A percentile compares a stretch with the other conserved stretches of the same genome.
Conservation (phyloP, 2,888 invertebrate genomes). For the Maniola hyperantus region DNA sequence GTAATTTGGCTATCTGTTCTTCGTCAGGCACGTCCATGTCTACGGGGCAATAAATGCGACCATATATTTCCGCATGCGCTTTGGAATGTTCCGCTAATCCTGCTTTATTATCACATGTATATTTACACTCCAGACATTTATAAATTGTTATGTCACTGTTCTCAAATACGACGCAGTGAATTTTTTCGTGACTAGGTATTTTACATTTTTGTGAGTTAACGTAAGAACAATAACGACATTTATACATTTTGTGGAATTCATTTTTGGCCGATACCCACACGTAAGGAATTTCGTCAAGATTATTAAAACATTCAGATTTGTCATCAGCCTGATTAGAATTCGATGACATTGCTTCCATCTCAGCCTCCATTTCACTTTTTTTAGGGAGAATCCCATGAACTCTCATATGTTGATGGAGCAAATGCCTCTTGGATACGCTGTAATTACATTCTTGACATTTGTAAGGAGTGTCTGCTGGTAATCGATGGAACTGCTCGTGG, state of each 20-base stretch:
- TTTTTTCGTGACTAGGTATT: conserved; percentile 92
- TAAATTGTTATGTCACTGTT: conserved; percentile 79
- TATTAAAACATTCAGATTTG: conserved; percentile 55
- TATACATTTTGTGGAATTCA: conserved; percentile 90
- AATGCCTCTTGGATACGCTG: conserved; percentile 90
- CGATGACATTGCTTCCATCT: conserved; percentile 60
- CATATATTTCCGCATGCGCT: conserved; percentile 87
- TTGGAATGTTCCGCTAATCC: conserved; percentile 88
- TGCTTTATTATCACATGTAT: conserved; percentile 88
- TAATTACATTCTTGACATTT: conserved; percentile 92
- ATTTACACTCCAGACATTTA: conserved; percentile 91
- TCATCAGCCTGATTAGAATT: conserved; percentile 49
- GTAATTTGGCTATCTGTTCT: conserved; percentile 82
- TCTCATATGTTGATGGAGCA: conserved; percentile 92
- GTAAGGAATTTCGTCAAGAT: conserved; percentile 85
- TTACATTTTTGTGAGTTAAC: conserved; percentile 91
- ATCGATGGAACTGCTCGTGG: conserved; percentile 92
- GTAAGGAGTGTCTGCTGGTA: conserved; percentile 87
- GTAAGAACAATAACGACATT: conserved; percentile 92
- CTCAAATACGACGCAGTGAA: conserved; percentile 84
- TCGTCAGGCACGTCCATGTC: conserved; percentile 85
- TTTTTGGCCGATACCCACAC: conserved; percentile 90
- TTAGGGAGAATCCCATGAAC: conserved; percentile 85
- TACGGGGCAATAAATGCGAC: conserved; percentile 87
- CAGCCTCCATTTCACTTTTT: conserved; percentile 71